Evolutionary conservation across 2,797 vertebrate species (phyloP).

Genomic region (Crypturellus tataupa): DNA sequence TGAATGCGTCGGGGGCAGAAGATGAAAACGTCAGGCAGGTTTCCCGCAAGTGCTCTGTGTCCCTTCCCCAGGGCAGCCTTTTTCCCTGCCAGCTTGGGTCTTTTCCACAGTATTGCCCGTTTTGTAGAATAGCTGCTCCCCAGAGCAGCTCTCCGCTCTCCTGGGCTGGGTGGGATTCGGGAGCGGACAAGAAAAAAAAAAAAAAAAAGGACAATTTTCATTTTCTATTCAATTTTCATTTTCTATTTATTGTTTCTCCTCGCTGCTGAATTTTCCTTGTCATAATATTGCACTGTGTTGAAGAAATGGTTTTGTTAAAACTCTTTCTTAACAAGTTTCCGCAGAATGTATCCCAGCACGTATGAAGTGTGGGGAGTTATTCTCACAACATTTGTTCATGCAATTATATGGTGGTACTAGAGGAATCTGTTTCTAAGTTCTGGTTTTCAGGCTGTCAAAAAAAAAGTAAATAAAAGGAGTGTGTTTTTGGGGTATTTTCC

Average conservation of each 20-base stretch:
- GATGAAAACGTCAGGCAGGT: not conserved
- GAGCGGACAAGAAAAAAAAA: no score
- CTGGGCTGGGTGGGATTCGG: no score
- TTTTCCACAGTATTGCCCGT: not conserved
- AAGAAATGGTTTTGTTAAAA: not conserved
- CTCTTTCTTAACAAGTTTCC: not conserved
- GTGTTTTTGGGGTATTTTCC: not conserved
- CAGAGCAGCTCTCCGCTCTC: not conserved
- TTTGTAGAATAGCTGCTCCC: not conserved
- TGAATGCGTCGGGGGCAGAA: not conserved
- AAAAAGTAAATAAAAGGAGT: not conserved
- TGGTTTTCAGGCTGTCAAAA: not conserved
- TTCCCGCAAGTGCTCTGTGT: accelerated
- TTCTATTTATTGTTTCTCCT: not conserved
- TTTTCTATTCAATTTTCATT: no score
- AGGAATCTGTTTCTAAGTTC: not conserved
- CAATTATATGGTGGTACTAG: no score
- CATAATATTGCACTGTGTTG: not conserved
- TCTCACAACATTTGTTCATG: not conserved
- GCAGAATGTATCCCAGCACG: not conserved
- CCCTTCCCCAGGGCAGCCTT: accelerated
- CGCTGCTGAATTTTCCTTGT: not conserved
- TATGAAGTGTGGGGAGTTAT: not conserved
- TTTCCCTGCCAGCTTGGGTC: not conserved
- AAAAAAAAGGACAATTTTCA: no score